Evolutionary conservation across 2,113 vertebrate genomes (phyloP), one percentile per base, ranked within the genome.

Genomic region (Petaurus breviceps): DNA sequence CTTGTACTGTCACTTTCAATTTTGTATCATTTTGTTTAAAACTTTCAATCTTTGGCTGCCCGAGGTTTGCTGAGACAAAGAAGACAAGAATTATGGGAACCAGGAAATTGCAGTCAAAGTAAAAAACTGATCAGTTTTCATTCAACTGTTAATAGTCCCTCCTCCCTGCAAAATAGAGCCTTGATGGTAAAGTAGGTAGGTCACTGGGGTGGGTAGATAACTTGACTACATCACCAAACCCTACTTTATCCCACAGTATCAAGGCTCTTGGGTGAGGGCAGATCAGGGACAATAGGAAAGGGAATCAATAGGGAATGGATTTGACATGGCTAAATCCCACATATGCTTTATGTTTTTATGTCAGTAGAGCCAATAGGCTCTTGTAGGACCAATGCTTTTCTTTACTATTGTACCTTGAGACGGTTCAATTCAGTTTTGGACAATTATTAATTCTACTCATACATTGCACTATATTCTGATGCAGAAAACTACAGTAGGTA

Each of bases 11-110:
- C 16, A 99, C 96, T 0, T 92, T 99, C 95, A 99, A 98, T 57
- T 95, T 98, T 92, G 96, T 97, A 22, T 95, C 97, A 57, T 98
- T 77, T 97, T 97, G 90, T 93, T 98, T 68, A 98, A 97, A 98
- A 98, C 90, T 91, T 96, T 97, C n/a, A 99, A 99, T 91, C 93
- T 92, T 84, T 0, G 99, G 99, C 97, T 95, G 98, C 93, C 99
- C 99, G 0, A 99, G 98, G 6, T 98, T 84, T 95, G 99, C 99
- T 99, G 96, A 94, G 97, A 98, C 93, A 96, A 3, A 97, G 11
- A 98, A 49, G 91, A 96, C 53, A 96, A 89, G 51, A 98, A 91
- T 95, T 3, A 2, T 96, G 98, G 90, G 93, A 93, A 94, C 93
- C 92, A 97, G 96, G 96, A 77, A 97, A 96, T 50, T 50, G 68